These are phyloP conservation scores for Antheraea pernyi DNA, from an alignment of 1,140 invertebrate species.

Conservation along the genomic window DNA sequence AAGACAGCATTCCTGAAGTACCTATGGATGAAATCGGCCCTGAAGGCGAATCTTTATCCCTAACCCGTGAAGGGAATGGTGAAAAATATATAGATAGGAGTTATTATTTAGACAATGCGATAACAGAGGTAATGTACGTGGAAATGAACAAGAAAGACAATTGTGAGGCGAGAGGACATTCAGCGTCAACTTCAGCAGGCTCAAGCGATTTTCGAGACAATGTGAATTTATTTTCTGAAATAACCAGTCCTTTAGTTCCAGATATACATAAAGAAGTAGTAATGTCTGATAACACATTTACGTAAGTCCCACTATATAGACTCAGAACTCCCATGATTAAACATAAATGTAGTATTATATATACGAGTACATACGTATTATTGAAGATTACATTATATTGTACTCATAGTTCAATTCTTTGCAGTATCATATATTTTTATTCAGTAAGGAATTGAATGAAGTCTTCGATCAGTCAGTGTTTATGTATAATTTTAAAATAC, in stretches of 20 bases:
- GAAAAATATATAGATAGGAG: conserved; percentile 48
- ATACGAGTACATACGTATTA: no score
- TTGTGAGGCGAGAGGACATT: conserved; percentile 21
- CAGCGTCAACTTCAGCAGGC: conserved; percentile 34
- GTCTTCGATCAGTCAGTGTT: no score
- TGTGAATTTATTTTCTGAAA: conserved; percentile 27
- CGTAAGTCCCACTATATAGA: conserved; percentile 13
- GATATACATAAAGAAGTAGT: conserved; percentile 21
- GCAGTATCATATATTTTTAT: no score
- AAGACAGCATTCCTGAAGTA: conserved; percentile 21
- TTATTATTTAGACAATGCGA: conserved; percentile 52
- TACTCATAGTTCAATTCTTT: no score
- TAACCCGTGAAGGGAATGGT: conserved; percentile 25
- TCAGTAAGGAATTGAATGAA: no score
- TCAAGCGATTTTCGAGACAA: conserved; percentile 38
- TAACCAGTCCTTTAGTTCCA: conserved; percentile 26
- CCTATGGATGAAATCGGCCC: conserved; percentile 25
- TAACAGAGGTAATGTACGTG: conserved; percentile 51
- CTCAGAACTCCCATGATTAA: no score
- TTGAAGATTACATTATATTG: no score
- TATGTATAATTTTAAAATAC: no score
- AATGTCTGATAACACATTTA: conserved; percentile 12
- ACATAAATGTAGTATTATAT: no score
- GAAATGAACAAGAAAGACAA: conserved; percentile 36
- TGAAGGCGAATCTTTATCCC: conserved; percentile 16